Percentiles rank a stretch among this genome's conserved stretches.
phyloP scores from a whole-genome alignment of 2,113 vertebrate genomes.

The Crotalus horridus region DNA sequence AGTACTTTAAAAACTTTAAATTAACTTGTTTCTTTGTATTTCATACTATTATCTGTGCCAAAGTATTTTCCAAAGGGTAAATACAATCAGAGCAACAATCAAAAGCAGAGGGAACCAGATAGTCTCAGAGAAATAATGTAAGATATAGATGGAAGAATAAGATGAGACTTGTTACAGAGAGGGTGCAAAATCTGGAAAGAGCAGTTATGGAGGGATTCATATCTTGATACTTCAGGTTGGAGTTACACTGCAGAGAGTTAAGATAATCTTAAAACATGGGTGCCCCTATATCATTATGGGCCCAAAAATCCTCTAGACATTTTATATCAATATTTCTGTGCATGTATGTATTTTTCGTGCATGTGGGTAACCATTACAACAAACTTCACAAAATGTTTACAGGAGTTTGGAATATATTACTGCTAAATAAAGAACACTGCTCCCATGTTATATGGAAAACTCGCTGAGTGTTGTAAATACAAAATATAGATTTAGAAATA shows the following conservation, averaged over 20 bases:
- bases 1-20: accelerated
- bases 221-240: slow-evolving; percentile 30
- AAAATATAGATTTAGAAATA: slow-evolving; percentile 38
- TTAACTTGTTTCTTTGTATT: accelerated
- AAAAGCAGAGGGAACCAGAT: background rate
- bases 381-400: slow-evolving; percentile 66
- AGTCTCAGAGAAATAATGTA: background rate
- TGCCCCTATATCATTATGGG: background rate
- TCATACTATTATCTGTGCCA: accelerated
- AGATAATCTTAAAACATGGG: background rate
- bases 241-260: slow-evolving; percentile 2
- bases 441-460: slow-evolving; percentile 56
- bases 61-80: background rate
- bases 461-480: slow-evolving; percentile 38
- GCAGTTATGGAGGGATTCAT: slow-evolving; percentile 16
- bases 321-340: background rate
- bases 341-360: background rate
- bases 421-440: slow-evolving; percentile 54
- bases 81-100: slow-evolving; percentile 5
- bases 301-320: background rate
- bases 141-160: background rate
- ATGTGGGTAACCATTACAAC: background rate
- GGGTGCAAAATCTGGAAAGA: background rate
- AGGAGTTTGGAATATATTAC: slow-evolving; percentile 47
- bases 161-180: background rate